Percentiles rank a stretch among this genome's conserved stretches.
Conservation (phyloP, 2,113 vertebrate genomes). For the Perca flavescens region DNA sequence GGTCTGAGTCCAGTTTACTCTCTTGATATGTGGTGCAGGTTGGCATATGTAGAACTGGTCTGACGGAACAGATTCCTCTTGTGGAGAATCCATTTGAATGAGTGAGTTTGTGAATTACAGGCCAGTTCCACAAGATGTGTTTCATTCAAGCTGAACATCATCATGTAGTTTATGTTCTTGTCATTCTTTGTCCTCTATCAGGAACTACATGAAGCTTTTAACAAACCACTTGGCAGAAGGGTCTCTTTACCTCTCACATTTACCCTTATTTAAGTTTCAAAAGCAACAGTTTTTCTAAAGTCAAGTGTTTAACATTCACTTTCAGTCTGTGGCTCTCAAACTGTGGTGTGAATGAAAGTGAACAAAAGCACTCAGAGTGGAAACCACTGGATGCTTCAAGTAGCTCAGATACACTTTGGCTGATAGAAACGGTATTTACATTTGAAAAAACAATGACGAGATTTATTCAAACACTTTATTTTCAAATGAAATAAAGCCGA, state of each 20-base stretch:
- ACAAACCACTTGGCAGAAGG: constrained; percentile 48
- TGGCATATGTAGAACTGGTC: not conserved
- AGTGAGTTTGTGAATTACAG: not conserved
- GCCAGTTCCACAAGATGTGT: not conserved
- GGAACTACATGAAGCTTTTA: constrained; percentile 6
- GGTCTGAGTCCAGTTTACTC: not conserved
- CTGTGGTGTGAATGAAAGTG: constrained; percentile 46
- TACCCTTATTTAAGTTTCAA: constrained; percentile 53
- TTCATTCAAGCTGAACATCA: not conserved
- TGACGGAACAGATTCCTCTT: not conserved
- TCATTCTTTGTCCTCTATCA: constrained; percentile 25
- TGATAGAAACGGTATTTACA: constrained; percentile 52
- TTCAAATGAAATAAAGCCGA: constrained; percentile 41
- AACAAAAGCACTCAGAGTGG: constrained; percentile 48
- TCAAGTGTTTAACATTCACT: constrained; percentile 48
- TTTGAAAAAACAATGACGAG: constrained; percentile 14
- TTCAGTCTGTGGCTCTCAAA: constrained; percentile 28
- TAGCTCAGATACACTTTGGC: constrained; percentile 32
- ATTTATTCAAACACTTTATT: constrained; percentile 51
- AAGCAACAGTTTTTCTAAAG: constrained; percentile 57
- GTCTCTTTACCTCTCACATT: constrained; percentile 65
- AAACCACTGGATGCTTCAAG: constrained; percentile 53
- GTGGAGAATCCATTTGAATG: not conserved
- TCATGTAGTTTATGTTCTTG: not conserved
- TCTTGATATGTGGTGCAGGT: not conserved